Evolutionary conservation across 2,797 vertebrate genomes (phyloP).

Genomic region (Podargus strigoides): DNA sequence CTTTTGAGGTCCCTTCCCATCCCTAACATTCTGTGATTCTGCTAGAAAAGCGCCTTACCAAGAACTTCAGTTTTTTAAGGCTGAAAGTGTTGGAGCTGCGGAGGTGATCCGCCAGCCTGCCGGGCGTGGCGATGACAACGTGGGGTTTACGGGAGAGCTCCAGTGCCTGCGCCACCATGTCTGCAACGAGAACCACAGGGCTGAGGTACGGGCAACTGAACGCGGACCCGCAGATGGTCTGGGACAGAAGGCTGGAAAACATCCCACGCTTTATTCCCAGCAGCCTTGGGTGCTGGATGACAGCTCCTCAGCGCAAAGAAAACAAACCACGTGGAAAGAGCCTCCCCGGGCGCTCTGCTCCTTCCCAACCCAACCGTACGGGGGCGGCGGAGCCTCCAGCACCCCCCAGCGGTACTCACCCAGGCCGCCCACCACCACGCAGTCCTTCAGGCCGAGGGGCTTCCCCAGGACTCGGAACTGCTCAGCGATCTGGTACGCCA

Average conservation of each 20-base stretch:
- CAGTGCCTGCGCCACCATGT: slow-evolving; percentile 88
- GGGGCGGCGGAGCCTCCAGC: fast-evolving
- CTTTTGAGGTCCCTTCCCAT: too few species aligned
- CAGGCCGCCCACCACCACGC: slow-evolving; percentile 92
- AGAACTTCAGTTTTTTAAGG: slow-evolving; percentile 83
- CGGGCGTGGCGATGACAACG: slow-evolving; percentile 89
- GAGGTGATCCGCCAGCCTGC: slow-evolving; percentile 90
- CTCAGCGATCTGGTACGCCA: slow-evolving; percentile 95
- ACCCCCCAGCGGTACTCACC: slow-evolving; percentile 66
- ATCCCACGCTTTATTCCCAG: fast-evolving
- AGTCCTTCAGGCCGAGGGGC: slow-evolving; percentile 88
- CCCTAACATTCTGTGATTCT: too few species aligned
- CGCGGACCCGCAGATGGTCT: too few species aligned
- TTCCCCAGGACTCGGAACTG: slow-evolving; percentile 94
- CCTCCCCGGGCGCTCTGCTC: fast-evolving
- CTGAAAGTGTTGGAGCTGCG: slow-evolving; percentile 89
- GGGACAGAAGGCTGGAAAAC: too few species aligned
- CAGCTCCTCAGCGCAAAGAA: fast-evolving
- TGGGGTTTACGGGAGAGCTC: slow-evolving; percentile 90
- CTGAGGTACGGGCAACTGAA: fast-evolving
- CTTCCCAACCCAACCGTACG: fast-evolving
- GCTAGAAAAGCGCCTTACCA: slow-evolving; percentile 76
- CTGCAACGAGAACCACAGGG: slow-evolving; percentile 55
- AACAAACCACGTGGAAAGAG: fast-evolving
- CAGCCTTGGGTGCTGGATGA: fast-evolving